Evolutionary conservation across 2,797 vertebrate genomes (phyloP), one percentile per base, ranked within the genome.

Genomic region (Heterohyrax brucei): DNA sequence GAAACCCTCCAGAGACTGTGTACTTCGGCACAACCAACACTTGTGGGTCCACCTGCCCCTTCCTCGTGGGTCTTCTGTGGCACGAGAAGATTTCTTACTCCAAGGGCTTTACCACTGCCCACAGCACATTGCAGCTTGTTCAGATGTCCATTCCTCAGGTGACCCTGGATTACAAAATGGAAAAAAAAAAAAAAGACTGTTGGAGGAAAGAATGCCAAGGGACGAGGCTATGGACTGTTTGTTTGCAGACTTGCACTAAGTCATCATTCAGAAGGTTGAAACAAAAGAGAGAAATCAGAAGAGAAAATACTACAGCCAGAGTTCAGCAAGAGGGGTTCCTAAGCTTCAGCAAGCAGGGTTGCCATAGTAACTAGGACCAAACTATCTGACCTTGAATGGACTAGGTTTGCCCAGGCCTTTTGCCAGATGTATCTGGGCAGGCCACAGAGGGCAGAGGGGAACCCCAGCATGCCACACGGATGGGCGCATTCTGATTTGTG

Each of bases 61-160:
- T 21, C 87, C 80, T 86, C 94, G 92, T 76, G 7, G 1, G 79
- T 97, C 89, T 79, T 93, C 88, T 87, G 93, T 95, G 93, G 92
- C 90, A 76, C 76, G 82, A 90, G 61, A 84, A 72, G 96, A 22
- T 91, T 94, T 97, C 97, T 95, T 68, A 16, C 94, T 87, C 91
- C 70, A 0, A 93, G 96, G 70, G 89, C 96, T 96, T 93, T 88
- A 93, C 96, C 97, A 94, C 95, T 79, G 78, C 93, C 14, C 96
- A 97, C 97, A 73, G 97, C 97, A 94, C 72, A 59, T 77, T 33
- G 48, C 82, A 94, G 96, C 98, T 98, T 98, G 96, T 98, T 98
- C 98, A 98, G 98, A 98, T 98, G 98, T 98, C 98, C 96, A 26
- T 97, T 97, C 98, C 92, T 93, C 94, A 93, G 80, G 79, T 98